phyloP scores from a whole-genome alignment of 2,113 vertebrate species.

The Haplotaxodon microlepis region DNA sequence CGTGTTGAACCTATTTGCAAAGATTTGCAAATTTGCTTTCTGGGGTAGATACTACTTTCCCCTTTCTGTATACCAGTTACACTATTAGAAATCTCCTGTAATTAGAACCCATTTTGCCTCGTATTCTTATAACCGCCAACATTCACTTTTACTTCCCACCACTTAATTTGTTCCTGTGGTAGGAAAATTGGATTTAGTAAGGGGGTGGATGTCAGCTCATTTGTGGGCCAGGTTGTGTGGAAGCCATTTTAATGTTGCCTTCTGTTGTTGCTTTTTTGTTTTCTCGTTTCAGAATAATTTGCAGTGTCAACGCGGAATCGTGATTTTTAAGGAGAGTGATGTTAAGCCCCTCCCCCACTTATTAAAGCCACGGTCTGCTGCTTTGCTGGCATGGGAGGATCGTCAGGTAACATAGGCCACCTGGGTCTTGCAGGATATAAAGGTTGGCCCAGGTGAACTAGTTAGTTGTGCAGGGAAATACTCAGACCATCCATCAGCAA shows the following conservation, averaged over 20 bases:
- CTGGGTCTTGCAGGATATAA: background rate
- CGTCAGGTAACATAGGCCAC: background rate
- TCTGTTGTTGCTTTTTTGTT: background rate
- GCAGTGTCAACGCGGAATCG: accelerated
- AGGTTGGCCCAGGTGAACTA: background rate
- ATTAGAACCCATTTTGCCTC: background rate
- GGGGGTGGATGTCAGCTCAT: background rate
- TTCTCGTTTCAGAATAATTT: background rate
- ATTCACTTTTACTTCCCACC: background rate
- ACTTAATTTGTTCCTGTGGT: background rate
- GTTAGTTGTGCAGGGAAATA: background rate
- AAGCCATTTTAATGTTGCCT: background rate
- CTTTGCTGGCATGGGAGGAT: background rate
- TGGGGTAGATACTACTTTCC: accelerated
- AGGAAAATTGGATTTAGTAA: background rate
- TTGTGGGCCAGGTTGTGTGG: background rate
- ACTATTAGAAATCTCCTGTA: background rate
- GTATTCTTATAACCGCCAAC: background rate
- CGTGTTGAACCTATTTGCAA: background rate
- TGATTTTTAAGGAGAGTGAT: background rate
- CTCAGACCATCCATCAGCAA: background rate
- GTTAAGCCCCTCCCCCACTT: background rate
- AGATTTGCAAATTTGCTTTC: background rate
- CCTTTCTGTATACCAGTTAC: background rate
- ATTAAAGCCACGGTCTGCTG: background rate